Base-by-base conservation (phyloP, 2,797 vertebrate genomes). In the Sebastes goodei region DNA sequence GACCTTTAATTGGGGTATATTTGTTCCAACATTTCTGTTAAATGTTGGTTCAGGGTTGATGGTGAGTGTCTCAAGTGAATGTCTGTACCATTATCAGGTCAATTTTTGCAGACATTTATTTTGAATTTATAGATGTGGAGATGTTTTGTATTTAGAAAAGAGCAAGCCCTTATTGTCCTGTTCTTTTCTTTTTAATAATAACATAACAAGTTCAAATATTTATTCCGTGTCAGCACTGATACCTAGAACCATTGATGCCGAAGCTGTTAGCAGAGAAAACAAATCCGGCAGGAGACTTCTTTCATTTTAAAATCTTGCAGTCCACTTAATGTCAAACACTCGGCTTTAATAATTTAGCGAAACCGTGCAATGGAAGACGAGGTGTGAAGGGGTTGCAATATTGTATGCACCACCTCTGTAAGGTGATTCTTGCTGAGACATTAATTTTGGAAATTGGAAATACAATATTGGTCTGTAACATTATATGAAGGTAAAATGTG, bases 381-480 rank as follows among this genome's bases (percentile, higher is more conserved):
- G 69, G 57, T 62, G 35, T 32, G 70, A 76, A 68, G 33, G 38
- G 63, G 71, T 73, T 82, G 81, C 72, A 76, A 77, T 89, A 87
- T 88, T 61, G 66, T 66, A 64, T 79, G 23, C 23, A 20, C 70
- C 52, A 2, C 74, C 74, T 66, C 77, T 83, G 83, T 80, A 85
- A 86, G 64, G 62, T 71, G 78, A 84, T 89, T 90, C 63, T 73
- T 83, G 46, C 62, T 55, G 78, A 83, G 74, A 68, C 76, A 73
- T 77, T 93, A 72, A 90, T 91, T 92, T 89, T 84, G 80, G 82
- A 76, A 88, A 79, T 46, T 80, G 71, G 81, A 86, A 87, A 93
- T 86, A 74, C 53, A 83, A 90, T 87, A 74, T 78, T 70, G 10
- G 65, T 29, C 21, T 81, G 87, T 86, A 89, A 91, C 71, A 70